Evolutionary conservation across 2,888 invertebrate genomes (phyloP).

Genomic region (Nomada ruficornis): DNA sequence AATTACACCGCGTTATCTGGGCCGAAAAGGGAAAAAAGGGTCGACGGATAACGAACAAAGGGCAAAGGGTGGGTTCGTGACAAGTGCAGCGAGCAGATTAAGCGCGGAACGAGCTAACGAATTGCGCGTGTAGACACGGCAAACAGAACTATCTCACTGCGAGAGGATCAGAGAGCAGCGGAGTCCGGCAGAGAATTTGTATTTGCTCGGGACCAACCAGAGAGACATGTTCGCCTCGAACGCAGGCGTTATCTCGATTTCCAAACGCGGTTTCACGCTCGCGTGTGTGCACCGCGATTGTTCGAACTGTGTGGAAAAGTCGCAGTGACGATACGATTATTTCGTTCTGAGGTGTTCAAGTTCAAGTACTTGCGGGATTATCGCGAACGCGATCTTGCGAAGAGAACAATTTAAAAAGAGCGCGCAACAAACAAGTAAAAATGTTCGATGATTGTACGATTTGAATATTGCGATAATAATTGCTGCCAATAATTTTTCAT

Average conservation of each 20-base stretch:
- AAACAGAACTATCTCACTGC: slow-evolving; percentile 70
- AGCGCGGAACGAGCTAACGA: slow-evolving; percentile 40
- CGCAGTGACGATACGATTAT: background rate
- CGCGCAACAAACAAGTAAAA: too few relatives aligned
- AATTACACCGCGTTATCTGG: slow-evolving; percentile 9
- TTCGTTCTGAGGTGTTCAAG: too few relatives aligned
- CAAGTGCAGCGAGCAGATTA: slow-evolving; percentile 56
- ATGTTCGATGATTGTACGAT: too few relatives aligned
- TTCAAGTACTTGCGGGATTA: too few relatives aligned
- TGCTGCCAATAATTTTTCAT: too few relatives aligned
- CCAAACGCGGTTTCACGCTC: background rate
- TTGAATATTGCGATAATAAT: too few relatives aligned
- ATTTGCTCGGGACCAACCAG: slow-evolving; percentile 38
- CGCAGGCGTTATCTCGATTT: slow-evolving; percentile 34
- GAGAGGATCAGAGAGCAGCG: slow-evolving; percentile 18
- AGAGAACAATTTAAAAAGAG: background rate
- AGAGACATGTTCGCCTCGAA: slow-evolving; percentile 18
- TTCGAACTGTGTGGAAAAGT: background rate
- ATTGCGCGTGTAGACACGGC: slow-evolving; percentile 47
- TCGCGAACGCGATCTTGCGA: too few relatives aligned
- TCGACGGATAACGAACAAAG: slow-evolving; percentile 5
- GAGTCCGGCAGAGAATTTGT: slow-evolving; percentile 30
- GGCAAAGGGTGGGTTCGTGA: background rate
- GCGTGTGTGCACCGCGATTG: background rate
- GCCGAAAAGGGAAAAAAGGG: slow-evolving; percentile 10